Percentiles rank a stretch among this genome's conserved stretches.
These are phyloP conservation scores for cat (Felis catus) DNA, from an alignment of 2,113 vertebrate species.

Conservation along the genomic window F.catus_Fca126_mat1.0 CM031416.1:28850501-28851000, in stretches of 20 bases:
- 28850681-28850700: background rate
- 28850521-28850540: background rate
- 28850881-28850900: background rate
- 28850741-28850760: background rate
- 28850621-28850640: background rate
- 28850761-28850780: background rate
- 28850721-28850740: background rate
- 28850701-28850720: background rate
- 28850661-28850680: no score
- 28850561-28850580: background rate
- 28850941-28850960: background rate
- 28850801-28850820: background rate
- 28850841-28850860: background rate
- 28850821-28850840: background rate
- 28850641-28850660: background rate
- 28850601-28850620: background rate
- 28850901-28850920: background rate
- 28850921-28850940: background rate
- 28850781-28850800: background rate
- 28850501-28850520: background rate
- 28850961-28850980: background rate
- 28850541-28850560: background rate
- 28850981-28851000: background rate
- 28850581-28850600: no score
- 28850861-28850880: background rate